Conservation (phyloP, 1,140 invertebrate genomes). For the Hycleus cichorii region DNA sequence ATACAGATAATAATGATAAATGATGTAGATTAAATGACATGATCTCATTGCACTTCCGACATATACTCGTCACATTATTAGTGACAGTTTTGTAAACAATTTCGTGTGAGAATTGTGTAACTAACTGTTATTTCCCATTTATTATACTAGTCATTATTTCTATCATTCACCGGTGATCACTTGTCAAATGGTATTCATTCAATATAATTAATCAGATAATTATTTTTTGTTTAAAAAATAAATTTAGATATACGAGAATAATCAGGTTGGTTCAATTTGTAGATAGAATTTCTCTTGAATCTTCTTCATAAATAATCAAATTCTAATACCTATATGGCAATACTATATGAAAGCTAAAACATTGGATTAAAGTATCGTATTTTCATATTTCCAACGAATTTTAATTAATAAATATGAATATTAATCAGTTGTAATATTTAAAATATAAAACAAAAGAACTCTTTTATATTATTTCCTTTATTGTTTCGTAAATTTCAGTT, state of each 20-base stretch:
- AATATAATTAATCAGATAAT: slow-evolving; percentile 7
- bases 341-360: too few relatives aligned
- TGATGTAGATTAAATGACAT: neutral
- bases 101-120: slow-evolving; percentile 13
- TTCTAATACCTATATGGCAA: too few relatives aligned
- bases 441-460: neutral
- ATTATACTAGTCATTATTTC: slow-evolving; percentile 14
- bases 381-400: too few relatives aligned
- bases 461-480: neutral
- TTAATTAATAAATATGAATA: neutral
- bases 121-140: slow-evolving; percentile 17
- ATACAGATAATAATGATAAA: neutral
- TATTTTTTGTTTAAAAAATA: too few relatives aligned
- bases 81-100: slow-evolving; percentile 16
- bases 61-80: slow-evolving; percentile 3
- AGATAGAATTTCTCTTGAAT: too few relatives aligned
- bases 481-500: neutral
- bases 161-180: slow-evolving; percentile 10
- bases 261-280: too few relatives aligned
- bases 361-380: too few relatives aligned
- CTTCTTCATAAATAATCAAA: too few relatives aligned
- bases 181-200: slow-evolving; percentile 17
- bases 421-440: neutral
- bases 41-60: slow-evolving; percentile 10
- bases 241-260: too few relatives aligned